Percentiles rank a stretch among this genome's conserved stretches.
Conservation (phyloP, 2,113 vertebrate genomes). For the Panthera leo region DNA sequence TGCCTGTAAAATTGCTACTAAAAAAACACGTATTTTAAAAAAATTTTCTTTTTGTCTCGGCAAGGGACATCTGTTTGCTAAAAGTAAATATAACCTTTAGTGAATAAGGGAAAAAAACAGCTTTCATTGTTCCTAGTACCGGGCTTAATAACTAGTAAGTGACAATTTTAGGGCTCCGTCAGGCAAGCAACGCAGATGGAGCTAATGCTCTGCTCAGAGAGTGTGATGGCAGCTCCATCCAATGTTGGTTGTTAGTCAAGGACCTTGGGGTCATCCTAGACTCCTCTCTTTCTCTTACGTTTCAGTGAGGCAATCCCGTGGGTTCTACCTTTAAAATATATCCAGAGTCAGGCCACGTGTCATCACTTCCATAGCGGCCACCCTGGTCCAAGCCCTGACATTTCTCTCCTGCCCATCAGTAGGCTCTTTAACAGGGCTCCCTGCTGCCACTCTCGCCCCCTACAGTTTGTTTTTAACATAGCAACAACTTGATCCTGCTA, state of each 20-base stretch:
- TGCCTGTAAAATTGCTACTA: neutral
- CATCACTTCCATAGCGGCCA: neutral
- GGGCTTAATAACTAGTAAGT: neutral
- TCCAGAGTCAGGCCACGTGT: neutral
- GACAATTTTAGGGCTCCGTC: neutral
- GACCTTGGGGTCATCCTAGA: neutral
- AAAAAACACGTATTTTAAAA: neutral
- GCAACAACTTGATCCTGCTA: neutral
- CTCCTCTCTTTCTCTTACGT: neutral
- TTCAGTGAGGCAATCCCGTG: neutral
- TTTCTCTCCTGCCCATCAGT: no score
- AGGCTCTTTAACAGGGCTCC: neutral
- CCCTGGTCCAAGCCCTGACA: neutral
- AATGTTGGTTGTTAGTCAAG: neutral
- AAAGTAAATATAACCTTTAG: slow-evolving; percentile 6
- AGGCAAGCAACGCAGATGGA: neutral
- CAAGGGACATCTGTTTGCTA: neutral
- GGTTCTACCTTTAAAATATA: neutral
- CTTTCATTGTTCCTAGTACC: neutral
- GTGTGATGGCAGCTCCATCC: no score
- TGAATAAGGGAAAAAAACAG: neutral
- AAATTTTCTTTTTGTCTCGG: neutral
- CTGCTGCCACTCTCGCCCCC: neutral
- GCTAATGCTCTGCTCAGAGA: neutral
- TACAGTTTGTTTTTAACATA: neutral